These are phyloP conservation scores for Mimumesa dahlbomi DNA, from an alignment of 2,888 invertebrate species.

Conservation along the genomic window DNA sequence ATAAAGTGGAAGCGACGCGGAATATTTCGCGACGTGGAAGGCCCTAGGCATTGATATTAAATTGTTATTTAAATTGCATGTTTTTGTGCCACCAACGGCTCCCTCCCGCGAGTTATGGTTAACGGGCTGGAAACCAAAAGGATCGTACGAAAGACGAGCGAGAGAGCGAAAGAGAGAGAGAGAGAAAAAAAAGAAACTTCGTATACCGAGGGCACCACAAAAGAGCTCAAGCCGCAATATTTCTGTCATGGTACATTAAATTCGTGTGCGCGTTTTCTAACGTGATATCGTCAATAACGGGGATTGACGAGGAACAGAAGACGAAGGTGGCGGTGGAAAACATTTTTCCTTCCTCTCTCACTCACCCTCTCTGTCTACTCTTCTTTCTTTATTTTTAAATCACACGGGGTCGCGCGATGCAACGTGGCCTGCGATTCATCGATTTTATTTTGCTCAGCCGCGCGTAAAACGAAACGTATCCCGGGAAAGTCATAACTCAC, in stretches of 20 bases:
- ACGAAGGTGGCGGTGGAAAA: not conserved
- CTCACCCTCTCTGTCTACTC: too few relatives aligned
- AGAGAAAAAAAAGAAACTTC: conserved; percentile 20
- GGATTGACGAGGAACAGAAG: not conserved
- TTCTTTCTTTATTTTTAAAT: conserved; percentile 22
- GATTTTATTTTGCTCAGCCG: conserved; percentile 2
- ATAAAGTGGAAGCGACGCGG: conserved; percentile 3
- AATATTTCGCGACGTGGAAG: not conserved
- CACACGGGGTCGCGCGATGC: not conserved
- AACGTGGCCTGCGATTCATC: not conserved
- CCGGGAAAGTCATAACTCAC: too few relatives aligned
- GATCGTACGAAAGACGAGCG: conserved; percentile 8
- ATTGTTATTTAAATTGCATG: conserved; percentile 49
- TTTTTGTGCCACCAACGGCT: conserved; percentile 8
- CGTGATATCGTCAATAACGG: conserved; percentile 19
- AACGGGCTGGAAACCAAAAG: conserved; percentile 45
- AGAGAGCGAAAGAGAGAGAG: conserved; percentile 8
- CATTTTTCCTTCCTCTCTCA: too few relatives aligned
- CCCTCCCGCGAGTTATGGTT: conserved; percentile 24
- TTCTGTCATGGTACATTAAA: conserved; percentile 46
- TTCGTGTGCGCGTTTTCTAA: conserved; percentile 36
- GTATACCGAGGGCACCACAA: conserved; percentile 21
- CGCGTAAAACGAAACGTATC: conserved; percentile 10
- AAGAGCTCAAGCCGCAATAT: conserved; percentile 18
- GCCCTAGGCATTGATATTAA: conserved; percentile 19